Evolutionary conservation across 2,113 vertebrate species (phyloP), one percentile per base, ranked within the genome.

Genomic region (Mustela lutreola): DNA sequence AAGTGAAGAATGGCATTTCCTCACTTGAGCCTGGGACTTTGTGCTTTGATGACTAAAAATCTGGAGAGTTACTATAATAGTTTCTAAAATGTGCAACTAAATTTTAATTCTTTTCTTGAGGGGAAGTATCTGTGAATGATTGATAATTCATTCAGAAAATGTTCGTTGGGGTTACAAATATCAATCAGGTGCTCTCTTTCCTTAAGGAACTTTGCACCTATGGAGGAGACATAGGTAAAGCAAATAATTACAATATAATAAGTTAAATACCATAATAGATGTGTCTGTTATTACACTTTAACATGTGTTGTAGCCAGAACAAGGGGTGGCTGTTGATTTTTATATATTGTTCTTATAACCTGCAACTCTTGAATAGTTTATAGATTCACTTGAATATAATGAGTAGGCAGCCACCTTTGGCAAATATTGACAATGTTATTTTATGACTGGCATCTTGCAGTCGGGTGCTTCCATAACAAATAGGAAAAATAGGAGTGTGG

Each of bases 71-170:
- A 86, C 22, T 93, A 7, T 39, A 93, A 76, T 65, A 60, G 58
- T 56, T 93, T 93, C 26, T 76, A 16, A 45, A 76, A 45, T 45
- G 53, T 26, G 19, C 45, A 63, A 11, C 58, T 67, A 36, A 93
- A 94, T 67, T 87, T 78, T 58, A 78, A 56, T 78, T 56, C 2
- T 79, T 86, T 93, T 79, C 60, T 79, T 36, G 71, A 93, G n/a
- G 26, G 14, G 36, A 56, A 56, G 36, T 56, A 33, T 78, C n/a
- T 67, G 12, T 87, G 73, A 94, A 78, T 87, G 26, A 56, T n/a
- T 87, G 18, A 78, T 78, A 42, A 56, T 86, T 63, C 26, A 67
- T 67, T 67, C 18, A 26, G 26, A 33, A 65, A 56, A 4, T 79
- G n/a, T 78, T 78, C 26, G 42, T 78, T 79, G 48, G 19, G n/a